These are phyloP conservation scores for Tachysurus fulvidraco DNA, from an alignment of 2,113 vertebrate genomes.

Conservation along the genomic window DNA sequence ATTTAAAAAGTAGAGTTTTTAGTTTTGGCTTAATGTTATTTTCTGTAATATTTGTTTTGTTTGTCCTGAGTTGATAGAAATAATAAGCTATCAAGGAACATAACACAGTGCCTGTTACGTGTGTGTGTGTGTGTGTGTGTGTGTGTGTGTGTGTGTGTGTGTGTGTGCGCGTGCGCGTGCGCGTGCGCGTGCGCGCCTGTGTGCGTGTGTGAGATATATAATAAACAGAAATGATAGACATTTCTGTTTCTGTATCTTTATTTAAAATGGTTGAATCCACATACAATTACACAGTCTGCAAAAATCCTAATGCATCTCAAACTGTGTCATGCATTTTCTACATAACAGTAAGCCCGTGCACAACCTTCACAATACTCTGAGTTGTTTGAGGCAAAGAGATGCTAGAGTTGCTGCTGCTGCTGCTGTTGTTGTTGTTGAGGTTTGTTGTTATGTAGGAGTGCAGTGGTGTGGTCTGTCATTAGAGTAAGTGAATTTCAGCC, in stretches of 20 bases:
- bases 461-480: slow-evolving; percentile 43
- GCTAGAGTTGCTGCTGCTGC: background rate
- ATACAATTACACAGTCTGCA: background rate
- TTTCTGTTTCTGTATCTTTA: background rate
- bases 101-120: background rate
- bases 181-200: no score
- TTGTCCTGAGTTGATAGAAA: background rate
- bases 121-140: background rate
- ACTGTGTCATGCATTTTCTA: background rate
- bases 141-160: background rate
- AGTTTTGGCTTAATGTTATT: no score
- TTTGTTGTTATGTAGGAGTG: slow-evolving; percentile 31
- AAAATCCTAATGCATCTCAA: background rate
- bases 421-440: slow-evolving; percentile 27
- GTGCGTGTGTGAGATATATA: background rate
- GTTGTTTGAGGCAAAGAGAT: slow-evolving; percentile 1
- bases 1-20: background rate
- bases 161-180: no score
- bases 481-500: slow-evolving; percentile 51
- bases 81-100: background rate
- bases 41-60: background rate
- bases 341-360: background rate
- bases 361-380: background rate
- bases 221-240: background rate
- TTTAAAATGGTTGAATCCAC: background rate